Evolutionary conservation across 2,797 vertebrate genomes (phyloP).

Genomic region (Poecilia wingei): DNA sequence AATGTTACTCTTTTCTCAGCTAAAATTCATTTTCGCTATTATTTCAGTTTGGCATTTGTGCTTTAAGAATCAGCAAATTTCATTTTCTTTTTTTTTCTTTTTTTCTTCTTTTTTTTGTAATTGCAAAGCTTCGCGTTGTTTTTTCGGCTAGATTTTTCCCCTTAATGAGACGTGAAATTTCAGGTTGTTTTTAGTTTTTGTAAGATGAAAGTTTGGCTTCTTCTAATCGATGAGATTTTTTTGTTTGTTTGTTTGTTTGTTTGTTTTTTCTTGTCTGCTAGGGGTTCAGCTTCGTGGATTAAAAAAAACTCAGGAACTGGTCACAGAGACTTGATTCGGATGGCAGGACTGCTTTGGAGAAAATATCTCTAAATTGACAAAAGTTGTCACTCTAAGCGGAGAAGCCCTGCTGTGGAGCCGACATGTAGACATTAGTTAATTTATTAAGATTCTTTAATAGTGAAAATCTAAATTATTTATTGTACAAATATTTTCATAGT

Average conservation of each 20-base stretch:
- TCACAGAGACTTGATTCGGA: slow-evolving; percentile 61
- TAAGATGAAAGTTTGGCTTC: slow-evolving; percentile 22
- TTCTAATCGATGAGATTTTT: slow-evolving; percentile 38
- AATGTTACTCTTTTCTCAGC: slow-evolving; percentile 23
- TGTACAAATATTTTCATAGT: slow-evolving; percentile 99
- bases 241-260: slow-evolving; percentile 25
- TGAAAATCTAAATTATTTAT: slow-evolving; percentile 98
- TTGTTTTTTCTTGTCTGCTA: slow-evolving; percentile 34
- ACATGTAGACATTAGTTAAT: slow-evolving; percentile 93
- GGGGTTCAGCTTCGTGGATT: slow-evolving; percentile 79
- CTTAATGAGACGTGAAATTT: slow-evolving; percentile 17
- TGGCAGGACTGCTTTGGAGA: slow-evolving; percentile 61
- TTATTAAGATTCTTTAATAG: slow-evolving; percentile 98
- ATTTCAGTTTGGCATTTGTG: slow-evolving; percentile 46
- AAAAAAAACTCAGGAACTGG: slow-evolving; percentile 80
- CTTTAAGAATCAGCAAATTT: slow-evolving; percentile 19
- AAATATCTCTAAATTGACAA: slow-evolving; percentile 38
- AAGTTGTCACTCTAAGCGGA: slow-evolving; percentile 70
- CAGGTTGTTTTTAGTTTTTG: slow-evolving; percentile 37
- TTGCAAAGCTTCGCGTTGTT: slow-evolving; percentile 3
- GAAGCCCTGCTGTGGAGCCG: slow-evolving; percentile 78
- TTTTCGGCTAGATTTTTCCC: background rate
- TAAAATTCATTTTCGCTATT: slow-evolving; percentile 32
- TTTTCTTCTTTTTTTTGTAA: slow-evolving; percentile 14
- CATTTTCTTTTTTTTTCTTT: background rate